These are phyloP conservation scores for Dicaeum eximium DNA, from an alignment of 2,113 vertebrate genomes.

Conservation along the genomic window DNA sequence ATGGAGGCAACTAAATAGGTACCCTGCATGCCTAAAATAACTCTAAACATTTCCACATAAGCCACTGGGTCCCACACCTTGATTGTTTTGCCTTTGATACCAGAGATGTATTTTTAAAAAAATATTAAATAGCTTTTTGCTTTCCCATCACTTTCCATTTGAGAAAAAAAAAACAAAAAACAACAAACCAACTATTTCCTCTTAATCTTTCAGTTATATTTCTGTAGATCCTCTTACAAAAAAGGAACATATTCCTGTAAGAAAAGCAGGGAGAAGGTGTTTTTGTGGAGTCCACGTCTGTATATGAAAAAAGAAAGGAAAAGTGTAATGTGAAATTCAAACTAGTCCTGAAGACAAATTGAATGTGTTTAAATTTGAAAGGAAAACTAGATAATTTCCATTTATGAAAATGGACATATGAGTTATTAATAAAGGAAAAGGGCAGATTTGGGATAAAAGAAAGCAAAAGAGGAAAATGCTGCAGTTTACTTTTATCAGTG, in stretches of 20 bases:
- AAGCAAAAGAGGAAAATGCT: background rate
- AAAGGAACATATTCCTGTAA: background rate
- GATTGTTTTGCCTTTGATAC: background rate
- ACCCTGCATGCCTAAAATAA: background rate
- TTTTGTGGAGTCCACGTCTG: background rate
- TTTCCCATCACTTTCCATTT: background rate
- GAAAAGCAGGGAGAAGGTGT: background rate
- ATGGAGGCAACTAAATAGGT: background rate
- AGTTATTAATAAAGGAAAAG: background rate
- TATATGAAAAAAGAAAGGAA: background rate
- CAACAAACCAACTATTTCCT: background rate
- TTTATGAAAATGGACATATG: background rate
- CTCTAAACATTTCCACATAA: background rate
- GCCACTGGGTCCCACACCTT: background rate
- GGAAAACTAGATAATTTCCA: background rate
- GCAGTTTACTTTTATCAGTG: background rate
- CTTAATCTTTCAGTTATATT: background rate
- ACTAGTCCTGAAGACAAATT: background rate
- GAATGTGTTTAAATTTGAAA: background rate
- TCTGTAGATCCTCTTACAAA: background rate
- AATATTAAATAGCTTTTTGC: background rate
- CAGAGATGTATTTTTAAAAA: background rate
- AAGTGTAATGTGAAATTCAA: background rate
- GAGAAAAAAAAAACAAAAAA: background rate
- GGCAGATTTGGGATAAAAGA: background rate